These are phyloP conservation scores for Choreutis nemorana DNA, from an alignment of 2,888 invertebrate genomes.

Conservation along the genomic window DNA sequence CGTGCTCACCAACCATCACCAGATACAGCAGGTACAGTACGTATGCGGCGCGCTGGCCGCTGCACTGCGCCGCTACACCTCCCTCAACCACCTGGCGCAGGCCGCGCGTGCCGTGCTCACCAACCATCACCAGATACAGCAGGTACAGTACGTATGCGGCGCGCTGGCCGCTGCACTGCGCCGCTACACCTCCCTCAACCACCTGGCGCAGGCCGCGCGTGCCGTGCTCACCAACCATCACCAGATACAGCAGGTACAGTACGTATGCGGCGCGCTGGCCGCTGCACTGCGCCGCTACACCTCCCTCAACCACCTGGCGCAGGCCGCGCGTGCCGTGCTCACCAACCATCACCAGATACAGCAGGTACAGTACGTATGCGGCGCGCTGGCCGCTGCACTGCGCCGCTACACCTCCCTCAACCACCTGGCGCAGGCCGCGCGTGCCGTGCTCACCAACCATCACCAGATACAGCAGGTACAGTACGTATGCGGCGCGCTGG, in stretches of 20 bases:
- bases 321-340: conserved; percentile 88
- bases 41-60: conserved; percentile 89
- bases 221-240: conserved; percentile 89
- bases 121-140: conserved; percentile 87
- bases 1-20: conserved; percentile 87
- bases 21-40: conserved; percentile 83
- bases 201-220: conserved; percentile 88
- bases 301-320: conserved; percentile 89
- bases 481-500: conserved; percentile 75
- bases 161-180: too few species aligned
- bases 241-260: conserved; percentile 92
- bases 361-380: conserved; percentile 78
- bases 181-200: conserved; percentile 91
- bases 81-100: conserved; percentile 89
- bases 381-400: conserved; percentile 89
- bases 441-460: conserved; percentile 89
- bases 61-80: conserved; percentile 90
- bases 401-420: conserved; percentile 91
- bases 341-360: conserved; percentile 89
- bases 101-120: conserved; percentile 90
- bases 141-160: too few species aligned
- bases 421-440: conserved; percentile 89
- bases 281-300: conserved; percentile 90
- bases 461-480: conserved; percentile 89
- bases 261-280: conserved; percentile 89